Conservation (phyloP, 2,113 vertebrate genomes). For the Periophthalmus modestus region DNA sequence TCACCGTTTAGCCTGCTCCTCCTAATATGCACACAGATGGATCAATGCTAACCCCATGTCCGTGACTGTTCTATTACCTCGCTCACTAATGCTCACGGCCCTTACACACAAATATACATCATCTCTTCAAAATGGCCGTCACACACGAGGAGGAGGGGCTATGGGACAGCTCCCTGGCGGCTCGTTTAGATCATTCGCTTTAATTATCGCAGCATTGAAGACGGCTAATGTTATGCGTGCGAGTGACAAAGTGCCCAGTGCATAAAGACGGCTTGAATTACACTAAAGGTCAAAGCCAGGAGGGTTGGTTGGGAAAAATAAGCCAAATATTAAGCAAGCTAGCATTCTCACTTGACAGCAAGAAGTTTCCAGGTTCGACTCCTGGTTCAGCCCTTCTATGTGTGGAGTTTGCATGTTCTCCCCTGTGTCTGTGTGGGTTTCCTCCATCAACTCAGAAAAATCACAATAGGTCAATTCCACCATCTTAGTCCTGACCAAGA, state of each 20-base stretch:
- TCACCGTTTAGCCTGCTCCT: constrained; percentile 54
- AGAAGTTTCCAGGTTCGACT: too few species aligned
- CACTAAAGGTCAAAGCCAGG: too few species aligned
- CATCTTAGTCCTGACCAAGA: too few species aligned
- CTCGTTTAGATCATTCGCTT: constrained; percentile 17
- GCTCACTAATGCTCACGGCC: constrained; percentile 54
- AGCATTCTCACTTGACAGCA: too few species aligned
- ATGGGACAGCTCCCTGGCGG: constrained; percentile 30
- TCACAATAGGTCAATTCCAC: too few species aligned
- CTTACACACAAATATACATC: constrained; percentile 25
- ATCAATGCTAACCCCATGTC: constrained; percentile 70
- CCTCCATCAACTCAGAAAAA: background rate
- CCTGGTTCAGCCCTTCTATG: too few species aligned
- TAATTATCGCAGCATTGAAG: constrained; percentile 39
- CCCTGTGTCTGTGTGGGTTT: too few species aligned
- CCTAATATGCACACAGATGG: constrained; percentile 65
- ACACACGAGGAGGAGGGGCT: constrained; percentile 27
- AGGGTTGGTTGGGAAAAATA: too few species aligned
- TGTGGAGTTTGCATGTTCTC: too few species aligned
- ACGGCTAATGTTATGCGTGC: background rate
- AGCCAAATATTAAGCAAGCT: too few species aligned
- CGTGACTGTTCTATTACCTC: constrained; percentile 72
- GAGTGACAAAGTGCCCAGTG: constrained; percentile 12
- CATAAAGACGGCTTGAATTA: too few species aligned
- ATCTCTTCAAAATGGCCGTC: constrained; percentile 23